Percentiles rank a stretch among this genome's conserved stretches.
These are phyloP conservation scores for Euproctis similis DNA, from an alignment of 2,888 invertebrate genomes.

Conservation along the genomic window DNA sequence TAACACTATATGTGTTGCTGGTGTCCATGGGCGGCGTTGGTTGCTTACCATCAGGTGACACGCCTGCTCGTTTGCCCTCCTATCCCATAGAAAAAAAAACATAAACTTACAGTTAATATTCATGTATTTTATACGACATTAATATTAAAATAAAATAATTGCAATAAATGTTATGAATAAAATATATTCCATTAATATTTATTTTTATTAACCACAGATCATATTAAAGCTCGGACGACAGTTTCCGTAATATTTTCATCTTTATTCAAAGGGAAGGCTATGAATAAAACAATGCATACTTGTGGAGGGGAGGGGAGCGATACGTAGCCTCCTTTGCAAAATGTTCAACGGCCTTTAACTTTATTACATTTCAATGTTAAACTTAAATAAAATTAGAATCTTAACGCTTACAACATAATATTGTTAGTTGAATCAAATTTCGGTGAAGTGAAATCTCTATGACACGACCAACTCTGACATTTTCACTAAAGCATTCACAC, in stretches of 20 bases:
- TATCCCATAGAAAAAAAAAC: too few relatives aligned
- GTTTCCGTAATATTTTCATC: conserved; percentile 71
- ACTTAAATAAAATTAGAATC: conserved; percentile 45
- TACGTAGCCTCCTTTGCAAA: conserved; percentile 47
- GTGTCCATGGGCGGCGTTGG: too few relatives aligned
- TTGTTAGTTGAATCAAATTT: too few relatives aligned
- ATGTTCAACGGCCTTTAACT: conserved; percentile 42
- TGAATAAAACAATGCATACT: conserved; percentile 66
- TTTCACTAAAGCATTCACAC: conserved; percentile 16
- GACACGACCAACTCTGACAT: conserved; percentile 11
- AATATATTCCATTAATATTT: conserved; percentile 65
- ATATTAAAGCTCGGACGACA: conserved; percentile 52
- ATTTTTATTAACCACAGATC: conserved; percentile 60
- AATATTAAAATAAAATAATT: too few relatives aligned
- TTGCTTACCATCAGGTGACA: too few relatives aligned
- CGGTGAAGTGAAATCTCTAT: conserved; percentile 7
- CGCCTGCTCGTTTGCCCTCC: too few relatives aligned
- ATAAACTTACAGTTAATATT: too few relatives aligned
- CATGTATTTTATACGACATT: too few relatives aligned
- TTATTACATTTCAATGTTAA: conserved; percentile 56
- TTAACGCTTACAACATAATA: background rate
- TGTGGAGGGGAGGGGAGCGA: conserved; percentile 36
- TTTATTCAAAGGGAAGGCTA: conserved; percentile 69
- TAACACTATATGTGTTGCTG: too few relatives aligned
- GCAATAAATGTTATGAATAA: too few relatives aligned